Evolutionary conservation across 1,140 invertebrate genomes (phyloP).

Genomic region (Micrasema minimum): DNA sequence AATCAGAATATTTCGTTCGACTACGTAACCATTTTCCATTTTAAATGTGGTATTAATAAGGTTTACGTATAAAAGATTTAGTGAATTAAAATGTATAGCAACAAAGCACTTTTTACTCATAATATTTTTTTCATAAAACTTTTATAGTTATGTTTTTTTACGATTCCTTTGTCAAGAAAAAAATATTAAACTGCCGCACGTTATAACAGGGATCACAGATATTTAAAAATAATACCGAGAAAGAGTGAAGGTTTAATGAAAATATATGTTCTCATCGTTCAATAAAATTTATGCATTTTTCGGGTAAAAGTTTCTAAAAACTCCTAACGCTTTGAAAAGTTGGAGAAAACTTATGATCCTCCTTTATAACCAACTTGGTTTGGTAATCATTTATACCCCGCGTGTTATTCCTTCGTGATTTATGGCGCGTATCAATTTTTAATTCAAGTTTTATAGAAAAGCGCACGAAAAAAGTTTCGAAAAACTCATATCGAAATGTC

Average conservation of each 20-base stretch:
- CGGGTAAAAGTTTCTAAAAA: neutral
- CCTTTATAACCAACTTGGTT: neutral
- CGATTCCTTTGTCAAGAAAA: neutral
- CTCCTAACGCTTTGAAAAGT: neutral
- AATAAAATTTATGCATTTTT: neutral
- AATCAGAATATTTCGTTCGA: too few relatives aligned
- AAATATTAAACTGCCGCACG: neutral
- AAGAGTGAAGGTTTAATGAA: neutral
- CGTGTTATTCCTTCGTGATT: slow-evolving; percentile 7
- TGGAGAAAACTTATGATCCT: neutral
- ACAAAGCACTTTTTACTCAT: too few relatives aligned
- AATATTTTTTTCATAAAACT: too few relatives aligned
- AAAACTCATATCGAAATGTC: slow-evolving; percentile 10
- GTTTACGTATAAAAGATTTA: too few relatives aligned
- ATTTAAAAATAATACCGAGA: neutral
- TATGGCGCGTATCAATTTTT: slow-evolving; percentile 24
- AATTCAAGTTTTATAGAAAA: slow-evolving; percentile 30
- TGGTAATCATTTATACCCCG: slow-evolving; percentile 8
- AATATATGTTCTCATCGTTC: neutral
- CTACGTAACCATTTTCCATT: too few relatives aligned
- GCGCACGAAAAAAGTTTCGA: neutral
- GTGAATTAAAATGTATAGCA: too few relatives aligned
- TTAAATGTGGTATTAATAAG: too few relatives aligned
- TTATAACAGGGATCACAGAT: neutral
- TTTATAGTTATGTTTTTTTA: neutral